phyloP scores from a whole-genome alignment of 2,113 vertebrate genomes.

The Rhea americana region DNA sequence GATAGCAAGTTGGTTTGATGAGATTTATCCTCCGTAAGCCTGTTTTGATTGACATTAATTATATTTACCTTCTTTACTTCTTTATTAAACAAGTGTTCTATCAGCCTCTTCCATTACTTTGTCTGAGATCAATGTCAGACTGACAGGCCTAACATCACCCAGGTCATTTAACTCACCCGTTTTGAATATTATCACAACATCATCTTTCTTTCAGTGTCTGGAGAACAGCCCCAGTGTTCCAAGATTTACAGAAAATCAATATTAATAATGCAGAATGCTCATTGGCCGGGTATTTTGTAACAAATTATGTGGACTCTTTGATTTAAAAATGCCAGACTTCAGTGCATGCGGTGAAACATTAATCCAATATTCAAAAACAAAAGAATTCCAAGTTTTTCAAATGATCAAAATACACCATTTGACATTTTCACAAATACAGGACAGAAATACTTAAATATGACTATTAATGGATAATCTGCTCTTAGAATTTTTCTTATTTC shows the following conservation, averaged over 20 bases:
- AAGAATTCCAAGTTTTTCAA: neutral
- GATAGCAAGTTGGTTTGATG: neutral
- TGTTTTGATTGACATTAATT: slow-evolving; percentile 17
- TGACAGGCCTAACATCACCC: neutral
- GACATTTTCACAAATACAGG: neutral
- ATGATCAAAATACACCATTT: neutral
- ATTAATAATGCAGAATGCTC: neutral
- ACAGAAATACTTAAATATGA: neutral
- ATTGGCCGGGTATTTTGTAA: neutral
- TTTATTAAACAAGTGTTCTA: slow-evolving; percentile 23
- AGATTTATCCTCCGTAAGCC: slow-evolving; percentile 12
- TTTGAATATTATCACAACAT: neutral
- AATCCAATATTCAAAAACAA: neutral
- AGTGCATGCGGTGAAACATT: neutral
- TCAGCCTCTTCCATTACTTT: neutral
- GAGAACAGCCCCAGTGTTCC: neutral
- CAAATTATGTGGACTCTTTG: neutral
- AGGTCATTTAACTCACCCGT: neutral
- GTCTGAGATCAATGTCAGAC: slow-evolving; percentile 1
- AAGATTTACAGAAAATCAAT: slow-evolving; percentile 10
- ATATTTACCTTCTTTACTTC: slow-evolving; percentile 3
- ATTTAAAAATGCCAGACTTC: neutral
- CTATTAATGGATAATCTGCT: neutral
- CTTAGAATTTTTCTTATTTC: neutral
- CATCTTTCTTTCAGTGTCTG: slow-evolving; percentile 16